Base-by-base conservation (phyloP, 2,888 invertebrate genomes). In the Coelinius sp. region DNA sequence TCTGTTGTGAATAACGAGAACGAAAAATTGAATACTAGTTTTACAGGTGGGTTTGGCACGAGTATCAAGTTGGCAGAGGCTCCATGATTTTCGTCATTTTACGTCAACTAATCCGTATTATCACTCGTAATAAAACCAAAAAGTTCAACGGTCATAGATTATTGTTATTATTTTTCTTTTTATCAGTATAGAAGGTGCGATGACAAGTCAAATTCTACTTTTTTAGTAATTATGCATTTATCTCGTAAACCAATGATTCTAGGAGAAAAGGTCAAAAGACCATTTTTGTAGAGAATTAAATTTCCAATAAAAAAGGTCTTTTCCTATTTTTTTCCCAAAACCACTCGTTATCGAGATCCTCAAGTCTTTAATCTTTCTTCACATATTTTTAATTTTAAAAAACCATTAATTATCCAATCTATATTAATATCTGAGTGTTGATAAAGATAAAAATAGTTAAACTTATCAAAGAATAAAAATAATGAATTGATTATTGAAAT, bases 121-220 rank as follows among this genome's bases (percentile, higher is more conserved):
- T 71, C 49, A 67, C 59, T 59, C 56, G 66, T 66, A 66, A 71
- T 71, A 71, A 71, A 71, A 62, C 24, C n/a, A 31, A 35, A 46
- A 67, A 62, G 71, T 71, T 71, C 66, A 67, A 71, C 62, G 71
- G 66, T 67, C 66, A 67, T 52, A 20, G 3, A 27, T 27, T 7
- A 4, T 49, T 49, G 17, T 49, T 49, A 31, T 31, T 31, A 8
- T 31, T n/a, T n/a, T n/a, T 3, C 44, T 44, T 44, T 44, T 44
- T n/a, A 44, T 20, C 10, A 49, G 24, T 14, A 44, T n/a, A n/a
- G n/a, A n/a, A n/a, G n/a, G n/a, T n/a, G n/a, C n/a, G n/a, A n/a
- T n/a, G n/a, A n/a, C n/a, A n/a, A n/a, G n/a, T n/a, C n/a, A n/a
- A n/a, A n/a, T n/a, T n/a, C n/a, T n/a, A n/a, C n/a, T n/a, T n/a